Conservation (phyloP, 2,797 vertebrate species). For the Chaenodraco wilsoni region DNA sequence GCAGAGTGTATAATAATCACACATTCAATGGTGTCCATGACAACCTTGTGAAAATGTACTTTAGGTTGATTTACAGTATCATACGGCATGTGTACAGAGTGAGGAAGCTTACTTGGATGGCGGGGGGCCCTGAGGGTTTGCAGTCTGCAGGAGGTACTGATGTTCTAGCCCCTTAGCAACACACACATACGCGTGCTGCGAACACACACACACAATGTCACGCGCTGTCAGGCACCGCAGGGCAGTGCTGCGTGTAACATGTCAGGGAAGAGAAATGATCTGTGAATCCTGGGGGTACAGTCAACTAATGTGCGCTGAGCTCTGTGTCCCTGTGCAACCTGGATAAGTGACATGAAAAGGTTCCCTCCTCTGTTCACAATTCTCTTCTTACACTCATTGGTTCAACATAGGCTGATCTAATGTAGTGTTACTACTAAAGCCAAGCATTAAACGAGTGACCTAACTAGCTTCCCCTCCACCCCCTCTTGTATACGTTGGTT, state of each 20-base stretch:
- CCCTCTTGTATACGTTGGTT: too few relatives aligned
- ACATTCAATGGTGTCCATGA: conserved; percentile 19
- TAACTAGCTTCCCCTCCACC: not conserved
- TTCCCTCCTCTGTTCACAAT: conserved; percentile 30
- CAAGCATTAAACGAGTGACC: not conserved
- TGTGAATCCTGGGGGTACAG: conserved; percentile 78
- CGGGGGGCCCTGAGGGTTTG: conserved; percentile 42
- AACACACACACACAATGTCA: conserved; percentile 55
- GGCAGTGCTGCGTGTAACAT: conserved; percentile 73
- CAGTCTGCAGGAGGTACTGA: conserved; percentile 49
- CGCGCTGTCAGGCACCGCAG: conserved; percentile 60
- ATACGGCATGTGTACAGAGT: conserved; percentile 48
- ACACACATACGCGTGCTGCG: too few relatives aligned
- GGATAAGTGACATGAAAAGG: conserved; percentile 72
- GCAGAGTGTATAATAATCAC: not conserved
- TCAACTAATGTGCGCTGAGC: conserved; percentile 78
- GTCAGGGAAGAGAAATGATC: conserved; percentile 83
- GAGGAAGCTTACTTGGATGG: conserved; percentile 35
- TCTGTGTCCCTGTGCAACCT: conserved; percentile 74
- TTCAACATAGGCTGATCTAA: not conserved
- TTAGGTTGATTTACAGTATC: conserved; percentile 39
- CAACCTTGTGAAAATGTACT: conserved; percentile 33
- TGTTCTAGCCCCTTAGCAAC: too few relatives aligned
- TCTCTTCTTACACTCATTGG: conserved; percentile 23
- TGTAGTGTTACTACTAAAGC: not conserved